phyloP scores from a whole-genome alignment of 2,888 invertebrate species.

The Metopia argyrocephala region DNA sequence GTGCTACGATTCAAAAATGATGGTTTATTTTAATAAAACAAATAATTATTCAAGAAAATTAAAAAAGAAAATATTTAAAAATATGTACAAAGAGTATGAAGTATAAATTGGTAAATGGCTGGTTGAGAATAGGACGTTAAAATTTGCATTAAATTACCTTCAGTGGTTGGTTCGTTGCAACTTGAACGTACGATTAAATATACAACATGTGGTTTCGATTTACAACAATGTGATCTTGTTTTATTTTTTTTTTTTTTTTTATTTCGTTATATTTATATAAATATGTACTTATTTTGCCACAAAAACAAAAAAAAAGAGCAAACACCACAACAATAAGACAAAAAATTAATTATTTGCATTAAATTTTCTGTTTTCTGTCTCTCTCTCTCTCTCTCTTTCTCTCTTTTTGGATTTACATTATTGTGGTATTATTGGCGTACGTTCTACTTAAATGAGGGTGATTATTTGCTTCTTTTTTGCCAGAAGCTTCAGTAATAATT shows the following conservation, averaged over 20 bases:
- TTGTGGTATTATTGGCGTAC: neutral
- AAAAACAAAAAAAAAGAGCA: neutral
- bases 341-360: neutral
- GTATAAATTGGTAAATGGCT: neutral
- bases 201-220: slow-evolving; percentile 38
- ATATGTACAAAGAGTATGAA: too few species aligned
- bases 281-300: neutral
- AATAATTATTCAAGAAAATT: slow-evolving; percentile 11
- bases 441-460: neutral
- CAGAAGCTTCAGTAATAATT: neutral
- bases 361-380: too few species aligned
- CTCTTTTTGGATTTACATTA: neutral
- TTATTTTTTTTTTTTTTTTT: neutral
- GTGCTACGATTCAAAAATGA: slow-evolving; percentile 29
- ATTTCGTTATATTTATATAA: neutral
- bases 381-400: too few species aligned
- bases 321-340: neutral
- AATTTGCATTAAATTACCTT: neutral
- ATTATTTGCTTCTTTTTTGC: too few species aligned
- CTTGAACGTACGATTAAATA: slow-evolving; percentile 32
- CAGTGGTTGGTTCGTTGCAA: slow-evolving; percentile 26
- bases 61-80: too few species aligned
- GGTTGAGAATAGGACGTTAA: neutral
- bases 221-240: slow-evolving; percentile 13
- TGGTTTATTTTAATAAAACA: slow-evolving; percentile 2